A percentile compares a stretch with the other conserved stretches of the same genome.
These are phyloP conservation scores for Megalops atlanticus DNA, from an alignment of 2,113 vertebrate genomes.

Conservation along the genomic window DNA sequence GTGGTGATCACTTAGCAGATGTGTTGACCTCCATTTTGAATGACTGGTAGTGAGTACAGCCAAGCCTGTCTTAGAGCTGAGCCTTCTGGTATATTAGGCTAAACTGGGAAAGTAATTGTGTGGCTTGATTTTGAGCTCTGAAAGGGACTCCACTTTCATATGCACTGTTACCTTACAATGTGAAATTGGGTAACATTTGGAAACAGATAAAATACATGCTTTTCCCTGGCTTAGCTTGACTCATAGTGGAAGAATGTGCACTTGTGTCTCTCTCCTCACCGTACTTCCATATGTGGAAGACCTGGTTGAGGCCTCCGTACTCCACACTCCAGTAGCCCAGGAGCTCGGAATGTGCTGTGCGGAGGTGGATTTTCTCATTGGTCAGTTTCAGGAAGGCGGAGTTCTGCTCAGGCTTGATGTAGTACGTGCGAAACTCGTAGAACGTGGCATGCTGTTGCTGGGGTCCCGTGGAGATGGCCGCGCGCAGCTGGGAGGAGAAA, in stretches of 20 bases:
- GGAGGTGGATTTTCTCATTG: constrained; percentile 76
- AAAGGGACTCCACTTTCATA: no score
- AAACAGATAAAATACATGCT: no score
- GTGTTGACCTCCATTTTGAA: no score
- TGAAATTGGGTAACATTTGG: no score
- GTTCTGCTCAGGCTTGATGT: constrained; percentile 77
- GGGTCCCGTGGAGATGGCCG: constrained; percentile 69
- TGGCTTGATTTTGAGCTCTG: no score
- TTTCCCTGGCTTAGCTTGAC: no score
- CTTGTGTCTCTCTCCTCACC: constrained; percentile 54
- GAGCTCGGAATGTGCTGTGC: constrained; percentile 83
- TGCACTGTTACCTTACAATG: no score
- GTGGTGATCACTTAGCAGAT: no score
- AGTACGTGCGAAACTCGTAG: constrained; percentile 88
- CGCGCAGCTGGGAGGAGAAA: constrained; percentile 38
- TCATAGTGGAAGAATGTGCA: neutral
- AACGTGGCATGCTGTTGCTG: constrained; percentile 73
- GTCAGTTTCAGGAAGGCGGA: constrained; percentile 79
- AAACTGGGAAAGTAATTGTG: no score
- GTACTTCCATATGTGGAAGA: constrained; percentile 91
- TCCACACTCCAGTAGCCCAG: constrained; percentile 86
- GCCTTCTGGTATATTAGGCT: no score
- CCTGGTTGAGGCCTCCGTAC: constrained; percentile 85
- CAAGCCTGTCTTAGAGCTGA: no score
- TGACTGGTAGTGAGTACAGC: no score